Conservation (phyloP, 2,113 vertebrate genomes). For the Salvator merianae region DNA sequence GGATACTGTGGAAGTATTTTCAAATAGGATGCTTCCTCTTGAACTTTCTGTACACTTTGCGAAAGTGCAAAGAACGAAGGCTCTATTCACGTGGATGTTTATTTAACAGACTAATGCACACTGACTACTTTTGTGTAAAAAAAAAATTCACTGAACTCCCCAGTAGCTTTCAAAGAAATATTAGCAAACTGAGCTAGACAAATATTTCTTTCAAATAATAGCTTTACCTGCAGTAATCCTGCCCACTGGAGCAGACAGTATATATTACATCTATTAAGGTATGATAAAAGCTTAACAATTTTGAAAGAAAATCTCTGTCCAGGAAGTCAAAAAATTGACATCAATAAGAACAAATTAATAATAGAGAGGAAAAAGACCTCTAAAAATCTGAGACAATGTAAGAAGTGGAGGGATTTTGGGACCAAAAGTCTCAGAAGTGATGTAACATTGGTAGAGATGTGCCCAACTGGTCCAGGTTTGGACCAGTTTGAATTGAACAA, state of each 20-base stretch:
- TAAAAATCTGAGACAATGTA: too few species aligned
- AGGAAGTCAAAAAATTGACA: too few species aligned
- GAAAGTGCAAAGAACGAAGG: conserved; percentile 9
- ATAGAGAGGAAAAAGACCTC: too few species aligned
- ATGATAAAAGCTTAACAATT: too few species aligned
- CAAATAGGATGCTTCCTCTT: background rate
- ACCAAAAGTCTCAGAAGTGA: too few species aligned
- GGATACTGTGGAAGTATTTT: background rate
- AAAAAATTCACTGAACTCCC: background rate
- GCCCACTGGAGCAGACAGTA: background rate
- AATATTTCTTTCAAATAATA: background rate
- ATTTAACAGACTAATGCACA: background rate
- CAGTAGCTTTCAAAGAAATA: background rate
- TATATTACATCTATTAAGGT: too few species aligned
- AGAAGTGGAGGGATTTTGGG: too few species aligned
- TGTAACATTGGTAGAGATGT: too few species aligned
- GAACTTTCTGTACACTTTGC: background rate
- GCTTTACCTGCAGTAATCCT: background rate
- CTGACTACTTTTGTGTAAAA: background rate
- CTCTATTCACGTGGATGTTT: background rate
- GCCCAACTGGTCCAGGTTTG: too few species aligned
- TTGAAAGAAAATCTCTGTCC: too few species aligned
- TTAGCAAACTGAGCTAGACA: background rate
- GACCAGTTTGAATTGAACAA: too few species aligned
- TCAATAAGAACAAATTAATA: too few species aligned